Percentiles rank a stretch among this genome's conserved stretches.
Conservation (phyloP, 2,113 vertebrate species). For the Andinoacara biseriatus region DNA sequence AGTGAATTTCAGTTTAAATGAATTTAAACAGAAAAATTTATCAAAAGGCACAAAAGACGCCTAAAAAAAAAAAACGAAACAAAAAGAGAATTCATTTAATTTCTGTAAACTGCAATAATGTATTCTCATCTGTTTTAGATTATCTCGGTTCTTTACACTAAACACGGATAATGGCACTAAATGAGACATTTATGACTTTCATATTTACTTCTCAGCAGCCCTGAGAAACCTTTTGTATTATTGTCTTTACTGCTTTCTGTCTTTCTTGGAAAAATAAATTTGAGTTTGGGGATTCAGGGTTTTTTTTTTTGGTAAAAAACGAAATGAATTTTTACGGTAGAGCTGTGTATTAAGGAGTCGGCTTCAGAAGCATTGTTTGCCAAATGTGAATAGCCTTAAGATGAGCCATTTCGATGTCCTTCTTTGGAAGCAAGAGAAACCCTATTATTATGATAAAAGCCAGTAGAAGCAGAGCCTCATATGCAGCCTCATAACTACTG, state of each 20-base stretch:
- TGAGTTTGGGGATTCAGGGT: neutral
- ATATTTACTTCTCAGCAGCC: neutral
- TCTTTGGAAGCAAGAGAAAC: neutral
- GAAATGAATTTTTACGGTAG: neutral
- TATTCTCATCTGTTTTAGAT: neutral
- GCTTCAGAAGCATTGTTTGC: neutral
- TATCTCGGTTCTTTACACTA: neutral
- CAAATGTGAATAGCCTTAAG: neutral
- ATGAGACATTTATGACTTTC: neutral
- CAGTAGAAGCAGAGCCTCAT: neutral
- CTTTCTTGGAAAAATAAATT: neutral
- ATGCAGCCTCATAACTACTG: neutral
- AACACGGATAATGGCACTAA: neutral
- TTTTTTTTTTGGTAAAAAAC: neutral
- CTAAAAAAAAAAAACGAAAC: neutral
- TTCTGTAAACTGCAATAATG: neutral
- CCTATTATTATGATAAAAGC: conserved; percentile 1
- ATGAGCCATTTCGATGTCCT: neutral
- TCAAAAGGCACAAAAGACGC: neutral
- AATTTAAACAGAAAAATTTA: neutral
- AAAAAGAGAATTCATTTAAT: neutral
- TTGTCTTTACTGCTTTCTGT: neutral
- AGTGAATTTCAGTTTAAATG: too few relatives aligned
- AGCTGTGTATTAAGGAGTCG: neutral
- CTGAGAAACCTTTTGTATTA: neutral